Conservation (phyloP, 2,113 vertebrate species). For the Oreamnos americanus region DNA sequence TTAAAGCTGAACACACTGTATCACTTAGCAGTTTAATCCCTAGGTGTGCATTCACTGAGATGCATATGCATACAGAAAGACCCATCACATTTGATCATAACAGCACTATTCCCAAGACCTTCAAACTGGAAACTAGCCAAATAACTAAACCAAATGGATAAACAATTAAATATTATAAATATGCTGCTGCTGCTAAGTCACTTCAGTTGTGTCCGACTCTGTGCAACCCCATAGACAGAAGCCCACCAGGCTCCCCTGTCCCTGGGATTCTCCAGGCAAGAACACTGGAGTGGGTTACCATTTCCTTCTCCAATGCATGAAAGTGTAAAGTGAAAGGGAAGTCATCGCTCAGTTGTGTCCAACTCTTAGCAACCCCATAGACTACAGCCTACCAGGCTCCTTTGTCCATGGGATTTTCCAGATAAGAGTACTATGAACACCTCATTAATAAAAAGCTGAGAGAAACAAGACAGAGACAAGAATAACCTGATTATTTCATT, state of each 20-base stretch:
- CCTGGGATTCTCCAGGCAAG: too few relatives aligned
- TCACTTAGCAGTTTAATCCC: not conserved
- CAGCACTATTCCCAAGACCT: not conserved
- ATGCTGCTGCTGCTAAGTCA: too few relatives aligned
- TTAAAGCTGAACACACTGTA: not conserved
- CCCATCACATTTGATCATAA: not conserved
- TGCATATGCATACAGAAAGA: not conserved
- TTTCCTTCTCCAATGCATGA: too few relatives aligned
- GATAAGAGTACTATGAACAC: not conserved
- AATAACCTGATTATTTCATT: not conserved
- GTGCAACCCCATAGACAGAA: too few relatives aligned
- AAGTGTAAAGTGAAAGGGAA: too few relatives aligned
- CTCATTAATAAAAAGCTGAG: not conserved
- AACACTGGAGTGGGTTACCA: too few relatives aligned
- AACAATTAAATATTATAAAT: not conserved
- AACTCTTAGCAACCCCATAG: too few relatives aligned
- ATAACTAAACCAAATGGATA: not conserved
- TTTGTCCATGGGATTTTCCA: too few relatives aligned
- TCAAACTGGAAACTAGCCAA: not conserved
- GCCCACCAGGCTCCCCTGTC: too few relatives aligned
- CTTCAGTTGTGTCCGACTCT: too few relatives aligned
- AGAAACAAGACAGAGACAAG: not conserved
- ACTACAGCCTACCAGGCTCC: too few relatives aligned
- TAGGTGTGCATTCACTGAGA: not conserved
- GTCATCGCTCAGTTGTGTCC: accelerated